Evolutionary conservation across 2,888 invertebrate species (phyloP).

Genomic region (Xestia xanthographa): DNA sequence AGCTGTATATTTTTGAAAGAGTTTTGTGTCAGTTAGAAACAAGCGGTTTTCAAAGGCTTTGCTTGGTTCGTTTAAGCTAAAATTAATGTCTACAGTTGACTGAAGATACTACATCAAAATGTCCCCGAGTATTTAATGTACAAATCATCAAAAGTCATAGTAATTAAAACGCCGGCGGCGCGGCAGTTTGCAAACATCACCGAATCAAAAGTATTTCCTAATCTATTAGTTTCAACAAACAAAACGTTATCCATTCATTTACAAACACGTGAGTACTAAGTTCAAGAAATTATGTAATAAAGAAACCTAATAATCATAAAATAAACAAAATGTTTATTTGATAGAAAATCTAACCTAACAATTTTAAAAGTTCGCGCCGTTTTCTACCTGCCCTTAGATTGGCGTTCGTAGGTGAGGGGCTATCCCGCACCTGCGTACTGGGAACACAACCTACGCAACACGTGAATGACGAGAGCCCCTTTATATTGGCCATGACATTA

Average conservation of each 20-base stretch:
- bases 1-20: background rate
- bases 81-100: background rate
- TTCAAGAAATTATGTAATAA: background rate
- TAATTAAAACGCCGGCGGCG: background rate
- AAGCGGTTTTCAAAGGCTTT: background rate
- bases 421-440: constrained; percentile 32
- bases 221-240: constrained; percentile 1
- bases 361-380: constrained; percentile 25
- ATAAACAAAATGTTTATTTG: background rate
- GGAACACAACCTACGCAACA: constrained; percentile 30
- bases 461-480: constrained; percentile 18
- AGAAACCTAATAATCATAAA: background rate
- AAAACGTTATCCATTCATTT: background rate
- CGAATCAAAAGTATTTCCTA: background rate
- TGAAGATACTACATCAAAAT: too few relatives aligned
- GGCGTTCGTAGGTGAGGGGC: background rate
- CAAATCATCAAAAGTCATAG: background rate
- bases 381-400: constrained; percentile 13
- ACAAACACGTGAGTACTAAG: background rate
- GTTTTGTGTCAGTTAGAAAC: background rate
- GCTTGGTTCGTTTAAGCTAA: background rate
- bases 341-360: constrained; percentile 6
- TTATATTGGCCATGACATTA: background rate
- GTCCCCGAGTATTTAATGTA: background rate
- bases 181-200: background rate